Conservation (phyloP, 2,797 vertebrate genomes). For the Syndactyla subalaris region DNA sequence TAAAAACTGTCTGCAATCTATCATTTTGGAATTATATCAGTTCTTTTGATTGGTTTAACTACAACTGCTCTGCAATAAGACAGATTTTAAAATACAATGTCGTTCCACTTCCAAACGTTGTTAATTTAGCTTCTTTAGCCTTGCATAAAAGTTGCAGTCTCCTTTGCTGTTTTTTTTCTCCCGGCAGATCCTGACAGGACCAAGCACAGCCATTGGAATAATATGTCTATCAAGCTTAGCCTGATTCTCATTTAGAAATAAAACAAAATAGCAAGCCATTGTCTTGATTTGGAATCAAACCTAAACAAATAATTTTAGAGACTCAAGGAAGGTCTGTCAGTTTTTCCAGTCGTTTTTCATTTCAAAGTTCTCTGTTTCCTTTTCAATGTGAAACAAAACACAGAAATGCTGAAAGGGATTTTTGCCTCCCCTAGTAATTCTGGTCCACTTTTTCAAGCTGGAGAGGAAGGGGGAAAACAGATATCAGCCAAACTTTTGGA, state of each 20-base stretch:
- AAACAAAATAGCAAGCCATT: slow-evolving; percentile 24
- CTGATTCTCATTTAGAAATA: slow-evolving; percentile 22
- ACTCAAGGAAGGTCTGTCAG: background rate
- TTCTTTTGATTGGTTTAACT: background rate
- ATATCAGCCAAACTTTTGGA: background rate
- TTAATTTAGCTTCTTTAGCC: slow-evolving; percentile 17
- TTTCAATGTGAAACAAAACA: background rate
- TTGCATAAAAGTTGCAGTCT: background rate
- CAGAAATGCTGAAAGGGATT: background rate
- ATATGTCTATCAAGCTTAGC: background rate
- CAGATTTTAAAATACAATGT: background rate
- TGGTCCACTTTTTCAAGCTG: background rate
- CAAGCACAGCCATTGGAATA: background rate
- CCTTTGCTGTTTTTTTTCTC: background rate
- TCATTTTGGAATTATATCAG: background rate
- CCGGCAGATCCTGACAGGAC: slow-evolving; percentile 17
- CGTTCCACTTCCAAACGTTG: background rate
- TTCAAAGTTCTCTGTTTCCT: background rate
- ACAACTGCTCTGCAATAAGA: background rate
- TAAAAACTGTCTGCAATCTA: background rate
- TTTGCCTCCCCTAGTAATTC: background rate
- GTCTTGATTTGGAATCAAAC: slow-evolving; percentile 25
- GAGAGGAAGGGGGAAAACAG: background rate
- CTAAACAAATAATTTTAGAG: slow-evolving; percentile 26
- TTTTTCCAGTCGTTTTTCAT: slow-evolving; percentile 37